phyloP scores from a whole-genome alignment of 1,140 invertebrate species.

The Anastatus disparis region DNA sequence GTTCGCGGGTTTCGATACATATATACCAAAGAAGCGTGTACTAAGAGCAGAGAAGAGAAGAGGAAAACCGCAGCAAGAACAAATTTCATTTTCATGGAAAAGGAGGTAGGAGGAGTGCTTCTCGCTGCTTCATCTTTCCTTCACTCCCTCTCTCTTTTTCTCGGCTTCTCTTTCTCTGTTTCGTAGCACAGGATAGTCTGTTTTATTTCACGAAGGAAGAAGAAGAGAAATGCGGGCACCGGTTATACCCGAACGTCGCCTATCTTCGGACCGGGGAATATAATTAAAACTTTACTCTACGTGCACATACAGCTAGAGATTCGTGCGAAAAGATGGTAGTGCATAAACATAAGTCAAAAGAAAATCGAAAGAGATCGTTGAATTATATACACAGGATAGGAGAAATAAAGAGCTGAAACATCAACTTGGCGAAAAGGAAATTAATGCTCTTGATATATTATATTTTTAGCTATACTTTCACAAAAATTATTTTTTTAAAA shows the following conservation, averaged over 20 bases:
- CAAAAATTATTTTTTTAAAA: too few relatives aligned
- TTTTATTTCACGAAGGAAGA: conserved; percentile 21
- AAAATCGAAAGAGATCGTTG: conserved; percentile 16
- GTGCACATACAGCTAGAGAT: neutral
- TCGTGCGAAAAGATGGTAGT: neutral
- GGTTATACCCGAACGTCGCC: conserved; percentile 20
- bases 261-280: conserved; percentile 15
- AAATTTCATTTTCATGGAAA: conserved; percentile 39
- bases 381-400: too few relatives aligned
- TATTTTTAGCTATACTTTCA: too few relatives aligned
- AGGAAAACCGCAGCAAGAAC: conserved; percentile 13
- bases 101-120: too few relatives aligned
- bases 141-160: too few relatives aligned
- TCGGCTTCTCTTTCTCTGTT: neutral
- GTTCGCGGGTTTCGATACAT: conserved; percentile 8
- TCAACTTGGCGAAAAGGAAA: too few relatives aligned
- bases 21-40: neutral
- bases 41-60: too few relatives aligned
- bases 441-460: too few relatives aligned
- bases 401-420: too few relatives aligned
- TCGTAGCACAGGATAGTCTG: neutral
- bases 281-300: conserved; percentile 33
- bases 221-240: neutral
- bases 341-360: conserved; percentile 7
- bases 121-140: neutral